phyloP scores from a whole-genome alignment of 2,797 vertebrate species.

The Aplochiton taeniatus region DNA sequence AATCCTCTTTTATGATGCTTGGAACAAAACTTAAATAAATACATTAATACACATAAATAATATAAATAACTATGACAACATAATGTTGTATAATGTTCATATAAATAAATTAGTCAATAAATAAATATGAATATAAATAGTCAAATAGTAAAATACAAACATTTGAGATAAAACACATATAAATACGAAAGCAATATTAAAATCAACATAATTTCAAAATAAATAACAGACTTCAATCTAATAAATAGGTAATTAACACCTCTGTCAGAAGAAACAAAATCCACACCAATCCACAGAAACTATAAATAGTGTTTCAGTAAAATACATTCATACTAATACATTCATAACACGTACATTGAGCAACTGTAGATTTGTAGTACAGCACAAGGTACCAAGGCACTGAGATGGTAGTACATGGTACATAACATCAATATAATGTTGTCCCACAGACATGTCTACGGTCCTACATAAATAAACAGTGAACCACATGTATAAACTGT shows the following conservation, averaged over 20 bases:
- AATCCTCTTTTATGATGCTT: too few species aligned
- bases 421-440: conserved; percentile 14
- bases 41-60: not conserved
- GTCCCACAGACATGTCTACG: not conserved
- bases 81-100: too few species aligned
- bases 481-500: conserved; percentile 2
- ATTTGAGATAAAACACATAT: not conserved
- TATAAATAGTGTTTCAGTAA: too few species aligned
- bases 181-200: not conserved
- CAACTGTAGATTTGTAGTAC: not conserved
- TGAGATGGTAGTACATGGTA: conserved; percentile 28
- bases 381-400: conserved; percentile 2
- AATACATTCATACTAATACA: not conserved
- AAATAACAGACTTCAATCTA: conserved; percentile 40
- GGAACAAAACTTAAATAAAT: not conserved
- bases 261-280: conserved; percentile 1
- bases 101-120: conserved; percentile 16
- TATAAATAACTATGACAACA: too few species aligned
- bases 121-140: conserved; percentile 15
- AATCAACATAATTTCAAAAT: conserved; percentile 17
- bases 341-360: not conserved
- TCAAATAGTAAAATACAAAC: conserved; percentile 11
- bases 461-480: not conserved
- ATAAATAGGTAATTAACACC: conserved; percentile 12
- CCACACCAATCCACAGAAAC: not conserved